These are phyloP conservation scores for Panthera tigris DNA, from an alignment of 2,113 vertebrate genomes.

Conservation along the genomic window DNA sequence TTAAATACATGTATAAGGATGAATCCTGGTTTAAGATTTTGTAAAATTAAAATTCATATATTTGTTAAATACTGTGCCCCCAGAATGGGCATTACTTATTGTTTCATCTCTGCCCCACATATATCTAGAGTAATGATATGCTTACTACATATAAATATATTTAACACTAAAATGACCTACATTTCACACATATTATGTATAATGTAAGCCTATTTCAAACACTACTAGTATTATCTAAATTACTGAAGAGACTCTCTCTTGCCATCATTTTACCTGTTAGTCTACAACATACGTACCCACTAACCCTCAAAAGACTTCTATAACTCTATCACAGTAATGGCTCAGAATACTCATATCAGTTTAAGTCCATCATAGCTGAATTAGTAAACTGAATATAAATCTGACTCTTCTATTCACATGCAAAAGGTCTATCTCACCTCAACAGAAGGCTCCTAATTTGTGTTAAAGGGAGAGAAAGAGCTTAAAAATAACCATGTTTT, in stretches of 20 bases:
- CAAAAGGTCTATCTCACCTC: neutral
- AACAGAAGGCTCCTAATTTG: constrained; percentile 4
- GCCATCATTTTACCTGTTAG: constrained; percentile 41
- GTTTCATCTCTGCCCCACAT: neutral
- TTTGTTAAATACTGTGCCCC: constrained; percentile 20
- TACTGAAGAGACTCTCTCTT: neutral
- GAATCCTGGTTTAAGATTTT: constrained; percentile 32
- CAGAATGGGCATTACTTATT: neutral
- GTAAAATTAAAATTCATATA: constrained; percentile 35
- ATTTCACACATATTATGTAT: neutral
- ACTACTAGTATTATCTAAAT: constrained; percentile 5
- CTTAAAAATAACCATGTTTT: constrained; percentile 36
- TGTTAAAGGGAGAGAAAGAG: neutral
- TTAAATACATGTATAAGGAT: constrained; percentile 28
- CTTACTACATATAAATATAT: neutral
- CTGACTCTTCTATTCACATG: constrained; percentile 23
- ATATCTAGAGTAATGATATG: neutral
- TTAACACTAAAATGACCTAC: constrained; percentile 26
- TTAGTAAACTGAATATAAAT: constrained; percentile 40
- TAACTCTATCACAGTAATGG: neutral
- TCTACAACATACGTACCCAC: neutral
- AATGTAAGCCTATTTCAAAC: neutral
- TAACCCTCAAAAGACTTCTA: neutral
- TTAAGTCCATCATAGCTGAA: constrained; percentile 32
- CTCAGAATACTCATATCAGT: neutral